Evolutionary conservation across 2,797 vertebrate genomes (phyloP).

Genomic region (Falco naumanni): DNA sequence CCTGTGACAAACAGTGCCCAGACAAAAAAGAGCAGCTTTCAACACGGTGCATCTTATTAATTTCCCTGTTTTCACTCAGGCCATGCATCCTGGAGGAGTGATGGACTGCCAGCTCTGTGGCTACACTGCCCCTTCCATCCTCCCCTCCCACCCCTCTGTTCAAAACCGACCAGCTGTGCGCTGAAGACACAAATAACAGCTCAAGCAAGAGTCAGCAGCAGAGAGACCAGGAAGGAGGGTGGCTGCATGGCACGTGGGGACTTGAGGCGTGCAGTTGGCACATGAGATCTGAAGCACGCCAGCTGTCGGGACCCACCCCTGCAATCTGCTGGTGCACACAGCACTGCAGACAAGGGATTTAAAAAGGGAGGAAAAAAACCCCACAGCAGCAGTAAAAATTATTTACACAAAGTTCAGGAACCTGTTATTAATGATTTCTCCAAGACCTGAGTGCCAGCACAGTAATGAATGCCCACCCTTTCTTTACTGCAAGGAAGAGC

Average conservation of each 20-base stretch:
- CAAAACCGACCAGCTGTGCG: slow-evolving; percentile 6
- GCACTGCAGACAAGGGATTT: neutral
- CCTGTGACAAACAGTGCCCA: neutral
- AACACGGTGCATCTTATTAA: neutral
- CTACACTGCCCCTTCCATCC: slow-evolving; percentile 33
- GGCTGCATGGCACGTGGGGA: neutral
- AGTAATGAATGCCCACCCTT: neutral
- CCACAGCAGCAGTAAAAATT: neutral
- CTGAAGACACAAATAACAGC: slow-evolving; percentile 13
- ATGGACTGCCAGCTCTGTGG: neutral
- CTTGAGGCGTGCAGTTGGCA: slow-evolving; percentile 5
- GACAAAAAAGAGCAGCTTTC: neutral
- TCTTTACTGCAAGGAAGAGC: neutral
- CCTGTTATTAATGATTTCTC: slow-evolving; percentile 18
- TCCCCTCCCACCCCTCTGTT: slow-evolving; percentile 55
- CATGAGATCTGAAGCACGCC: slow-evolving; percentile 23
- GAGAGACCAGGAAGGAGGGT: neutral
- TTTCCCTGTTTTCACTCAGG: neutral
- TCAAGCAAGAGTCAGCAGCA: neutral
- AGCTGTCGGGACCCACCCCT: slow-evolving; percentile 65
- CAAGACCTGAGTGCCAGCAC: neutral
- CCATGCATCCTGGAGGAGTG: neutral
- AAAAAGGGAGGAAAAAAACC: neutral
- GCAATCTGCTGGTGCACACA: slow-evolving; percentile 54
- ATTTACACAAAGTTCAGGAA: slow-evolving; percentile 38